A percentile compares a stretch with the other conserved stretches of the same genome.
These are phyloP conservation scores for Pecten maximus DNA, from an alignment of 2,888 invertebrate genomes.

Conservation along the genomic window DNA sequence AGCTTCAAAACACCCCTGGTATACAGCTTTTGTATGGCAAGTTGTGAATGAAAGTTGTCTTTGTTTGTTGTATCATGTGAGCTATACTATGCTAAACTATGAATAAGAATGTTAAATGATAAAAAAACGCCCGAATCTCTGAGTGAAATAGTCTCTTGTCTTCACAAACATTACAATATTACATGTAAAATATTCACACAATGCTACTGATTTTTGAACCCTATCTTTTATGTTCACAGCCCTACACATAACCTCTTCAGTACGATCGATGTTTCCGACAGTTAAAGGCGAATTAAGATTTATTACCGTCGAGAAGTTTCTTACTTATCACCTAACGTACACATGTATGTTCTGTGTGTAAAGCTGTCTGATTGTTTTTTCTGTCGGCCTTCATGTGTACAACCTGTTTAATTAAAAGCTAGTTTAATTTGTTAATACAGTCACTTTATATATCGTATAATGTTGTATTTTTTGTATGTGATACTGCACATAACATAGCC, in stretches of 20 bases:
- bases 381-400: not conserved
- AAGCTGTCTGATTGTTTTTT: not conserved
- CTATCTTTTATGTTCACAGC: not conserved
- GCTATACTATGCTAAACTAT: too few species aligned
- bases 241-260: not conserved
- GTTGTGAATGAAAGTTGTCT: too few species aligned
- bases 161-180: not conserved
- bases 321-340: not conserved
- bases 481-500: too few species aligned
- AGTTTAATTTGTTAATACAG: not conserved
- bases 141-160: too few species aligned
- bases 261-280: not conserved
- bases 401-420: not conserved
- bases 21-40: too few species aligned
- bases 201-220: not conserved
- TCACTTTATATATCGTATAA: too few species aligned
- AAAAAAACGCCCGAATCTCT: too few species aligned
- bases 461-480: too few species aligned
- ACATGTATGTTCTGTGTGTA: not conserved
- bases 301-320: not conserved
- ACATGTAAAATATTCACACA: not conserved
- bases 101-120: too few species aligned
- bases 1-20: too few species aligned
- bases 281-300: slow-evolving; percentile 12
- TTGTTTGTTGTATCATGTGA: too few species aligned